A percentile compares a stretch with the other conserved stretches of the same genome.
Conservation (phyloP, 2,888 invertebrate genomes). For the Pyrrhia umbra region DNA sequence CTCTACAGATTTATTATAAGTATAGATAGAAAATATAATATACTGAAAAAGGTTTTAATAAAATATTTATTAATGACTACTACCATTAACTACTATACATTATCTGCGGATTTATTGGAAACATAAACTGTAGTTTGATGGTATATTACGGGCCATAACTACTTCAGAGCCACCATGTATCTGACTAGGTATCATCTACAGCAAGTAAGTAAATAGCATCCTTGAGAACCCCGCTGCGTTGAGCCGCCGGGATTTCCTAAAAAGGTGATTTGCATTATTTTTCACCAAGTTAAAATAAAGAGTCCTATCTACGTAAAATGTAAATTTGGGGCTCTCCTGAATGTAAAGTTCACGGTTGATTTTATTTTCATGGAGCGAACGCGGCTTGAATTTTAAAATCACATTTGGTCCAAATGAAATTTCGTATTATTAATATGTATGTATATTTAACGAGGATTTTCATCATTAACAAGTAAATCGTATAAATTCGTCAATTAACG, state of each 20-base stretch:
- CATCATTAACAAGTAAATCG: slow-evolving; percentile 9
- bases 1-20: no score
- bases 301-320: slow-evolving; percentile 75
- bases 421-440: slow-evolving; percentile 53
- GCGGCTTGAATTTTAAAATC: slow-evolving; percentile 77
- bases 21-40: no score
- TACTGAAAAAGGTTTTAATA: background rate
- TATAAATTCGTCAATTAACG: no score
- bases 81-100: background rate
- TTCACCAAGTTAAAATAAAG: slow-evolving; percentile 76
- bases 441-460: slow-evolving; percentile 22
- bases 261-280: slow-evolving; percentile 80
- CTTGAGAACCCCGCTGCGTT: slow-evolving; percentile 49
- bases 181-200: background rate
- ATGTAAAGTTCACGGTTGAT: slow-evolving; percentile 83
- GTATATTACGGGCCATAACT: background rate
- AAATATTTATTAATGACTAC: background rate
- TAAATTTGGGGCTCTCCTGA: slow-evolving; percentile 77
- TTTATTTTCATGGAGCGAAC: slow-evolving; percentile 78
- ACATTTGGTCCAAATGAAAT: slow-evolving; percentile 69
- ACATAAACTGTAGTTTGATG: background rate
- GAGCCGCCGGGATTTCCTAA: slow-evolving; percentile 64
- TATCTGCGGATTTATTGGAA: background rate
- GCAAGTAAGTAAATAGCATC: slow-evolving; percentile 6
- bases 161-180: background rate